Evolutionary conservation across 1,140 invertebrate species (phyloP).

Genomic region (Drosophila funebris): DNA sequence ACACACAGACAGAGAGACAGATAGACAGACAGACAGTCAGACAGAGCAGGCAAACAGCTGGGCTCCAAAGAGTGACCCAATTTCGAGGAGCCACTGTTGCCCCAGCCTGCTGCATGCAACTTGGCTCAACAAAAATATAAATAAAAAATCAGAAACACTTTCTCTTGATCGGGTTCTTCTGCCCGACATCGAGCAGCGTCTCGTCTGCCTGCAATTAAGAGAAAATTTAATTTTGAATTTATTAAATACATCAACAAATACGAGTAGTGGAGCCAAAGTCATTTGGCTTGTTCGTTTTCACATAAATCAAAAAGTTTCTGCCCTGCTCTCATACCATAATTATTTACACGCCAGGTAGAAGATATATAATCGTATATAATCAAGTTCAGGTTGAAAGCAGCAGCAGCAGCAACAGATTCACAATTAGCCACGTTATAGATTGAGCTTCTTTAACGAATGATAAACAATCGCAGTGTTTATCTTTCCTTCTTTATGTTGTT

Average conservation of each 20-base stretch:
- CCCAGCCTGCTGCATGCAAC: slow-evolving; percentile 19
- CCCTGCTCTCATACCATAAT: slow-evolving; percentile 5
- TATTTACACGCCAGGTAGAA: slow-evolving; percentile 21
- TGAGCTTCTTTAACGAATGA: slow-evolving; percentile 38
- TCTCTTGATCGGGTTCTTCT: slow-evolving; percentile 68
- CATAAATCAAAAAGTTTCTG: slow-evolving; percentile 64
- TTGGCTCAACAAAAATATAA: slow-evolving; percentile 12
- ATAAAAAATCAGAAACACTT: slow-evolving; percentile 64
- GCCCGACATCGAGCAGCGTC: slow-evolving; percentile 34
- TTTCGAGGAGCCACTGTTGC: slow-evolving; percentile 54
- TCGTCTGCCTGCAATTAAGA: slow-evolving; percentile 71
- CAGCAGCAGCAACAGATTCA: slow-evolving; percentile 20
- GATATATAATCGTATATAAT: slow-evolving; percentile 1
- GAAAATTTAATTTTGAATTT: slow-evolving; percentile 82
- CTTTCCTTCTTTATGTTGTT: background rate
- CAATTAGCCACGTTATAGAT: slow-evolving; percentile 66
- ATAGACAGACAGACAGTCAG: slow-evolving; percentile 1
- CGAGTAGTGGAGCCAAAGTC: slow-evolving; percentile 36
- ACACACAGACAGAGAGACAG: background rate
- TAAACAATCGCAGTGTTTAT: slow-evolving; percentile 15
- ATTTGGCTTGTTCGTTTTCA: slow-evolving; percentile 62
- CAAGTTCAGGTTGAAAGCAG: slow-evolving; percentile 44
- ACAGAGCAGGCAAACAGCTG: slow-evolving; percentile 26
- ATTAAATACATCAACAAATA: slow-evolving; percentile 53
- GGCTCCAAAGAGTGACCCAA: slow-evolving; percentile 58